Evolutionary conservation across 2,888 invertebrate genomes (phyloP).

Genomic region (Coremacera marginata): DNA sequence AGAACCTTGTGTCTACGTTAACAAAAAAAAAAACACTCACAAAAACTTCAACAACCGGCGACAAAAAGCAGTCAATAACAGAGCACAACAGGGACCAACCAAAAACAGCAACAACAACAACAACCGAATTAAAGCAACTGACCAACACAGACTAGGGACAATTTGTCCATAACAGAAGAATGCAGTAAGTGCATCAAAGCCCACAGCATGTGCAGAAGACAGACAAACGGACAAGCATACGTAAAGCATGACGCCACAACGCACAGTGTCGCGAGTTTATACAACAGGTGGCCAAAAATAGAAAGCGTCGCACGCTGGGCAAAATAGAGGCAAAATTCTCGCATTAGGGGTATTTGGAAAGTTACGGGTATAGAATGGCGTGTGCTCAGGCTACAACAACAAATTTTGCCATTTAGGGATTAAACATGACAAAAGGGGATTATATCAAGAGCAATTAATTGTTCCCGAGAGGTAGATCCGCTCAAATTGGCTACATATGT

Average conservation of each 20-base stretch:
- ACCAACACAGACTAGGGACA: conserved; percentile 34
- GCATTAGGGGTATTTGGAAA: no score
- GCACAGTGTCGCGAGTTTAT: no score
- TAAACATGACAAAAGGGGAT: no score
- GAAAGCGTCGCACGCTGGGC: no score
- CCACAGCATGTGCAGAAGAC: background rate
- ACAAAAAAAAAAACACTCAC: background rate
- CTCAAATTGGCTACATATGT: no score
- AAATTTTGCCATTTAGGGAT: no score
- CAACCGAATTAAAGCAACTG: conserved; percentile 13
- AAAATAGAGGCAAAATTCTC: no score
- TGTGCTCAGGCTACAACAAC: no score
- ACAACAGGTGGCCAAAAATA: no score
- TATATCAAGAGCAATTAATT: no score
- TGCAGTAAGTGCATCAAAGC: conserved; percentile 2
- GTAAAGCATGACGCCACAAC: conserved; percentile 32
- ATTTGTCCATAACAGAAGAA: conserved; percentile 19
- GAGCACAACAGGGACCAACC: background rate
- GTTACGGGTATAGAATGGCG: no score
- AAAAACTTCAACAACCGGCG: background rate
- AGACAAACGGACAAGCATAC: background rate
- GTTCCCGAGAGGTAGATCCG: no score
- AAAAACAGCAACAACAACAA: conserved; percentile 17
- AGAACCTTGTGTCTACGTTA: conserved; percentile 15
- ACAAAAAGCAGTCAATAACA: conserved; percentile 1